A percentile compares a stretch with the other conserved stretches of the same genome.
phyloP scores from a whole-genome alignment of 2,113 vertebrate genomes.

The Lichenostomus cassidix region DNA sequence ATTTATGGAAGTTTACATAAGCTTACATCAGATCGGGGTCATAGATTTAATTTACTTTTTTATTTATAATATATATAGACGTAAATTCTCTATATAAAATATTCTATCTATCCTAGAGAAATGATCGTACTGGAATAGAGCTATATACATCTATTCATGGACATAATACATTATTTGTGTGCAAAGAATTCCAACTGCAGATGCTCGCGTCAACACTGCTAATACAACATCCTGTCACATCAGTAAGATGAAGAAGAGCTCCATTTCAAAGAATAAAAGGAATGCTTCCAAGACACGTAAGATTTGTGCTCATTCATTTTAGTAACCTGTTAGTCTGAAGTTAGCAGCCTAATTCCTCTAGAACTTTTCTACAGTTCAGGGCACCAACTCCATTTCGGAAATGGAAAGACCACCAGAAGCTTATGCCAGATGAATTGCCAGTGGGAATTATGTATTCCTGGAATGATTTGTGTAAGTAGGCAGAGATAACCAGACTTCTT shows the following conservation, averaged over 20 bases:
- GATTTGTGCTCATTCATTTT: neutral
- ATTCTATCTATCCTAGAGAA: neutral
- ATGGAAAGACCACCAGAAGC: neutral
- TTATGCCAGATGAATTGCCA: accelerated
- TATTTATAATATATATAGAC: neutral
- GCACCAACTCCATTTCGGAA: neutral
- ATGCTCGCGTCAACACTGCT: neutral
- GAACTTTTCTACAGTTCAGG: neutral
- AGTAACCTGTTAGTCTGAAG: neutral
- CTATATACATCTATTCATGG: neutral
- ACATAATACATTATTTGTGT: neutral
- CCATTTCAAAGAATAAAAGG: neutral
- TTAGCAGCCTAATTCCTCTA: neutral
- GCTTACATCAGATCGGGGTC: neutral
- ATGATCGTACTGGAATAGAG: neutral
- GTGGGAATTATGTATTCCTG: neutral
- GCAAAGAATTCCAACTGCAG: neutral
- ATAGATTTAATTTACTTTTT: neutral
- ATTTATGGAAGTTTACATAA: neutral
- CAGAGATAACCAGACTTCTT: neutral
- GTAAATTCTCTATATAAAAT: neutral
- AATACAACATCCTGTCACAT: neutral
- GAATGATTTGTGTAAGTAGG: neutral
- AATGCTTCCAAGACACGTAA: neutral
- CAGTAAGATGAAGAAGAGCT: neutral